Evolutionary conservation across 2,888 invertebrate species (phyloP).

Genomic region (Aspidiotus destructor): DNA sequence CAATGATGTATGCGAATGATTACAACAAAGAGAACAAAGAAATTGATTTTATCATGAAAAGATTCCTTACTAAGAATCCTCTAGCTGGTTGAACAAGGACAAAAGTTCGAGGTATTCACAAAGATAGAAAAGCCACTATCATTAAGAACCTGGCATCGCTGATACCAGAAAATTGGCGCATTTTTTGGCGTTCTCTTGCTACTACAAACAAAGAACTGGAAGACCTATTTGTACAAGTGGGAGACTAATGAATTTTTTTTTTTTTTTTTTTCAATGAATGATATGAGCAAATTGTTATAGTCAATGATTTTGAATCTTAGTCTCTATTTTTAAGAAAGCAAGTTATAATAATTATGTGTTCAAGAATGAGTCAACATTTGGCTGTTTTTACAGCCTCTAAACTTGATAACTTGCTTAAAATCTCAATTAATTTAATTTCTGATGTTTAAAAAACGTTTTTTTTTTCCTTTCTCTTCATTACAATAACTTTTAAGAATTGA

Average conservation of each 20-base stretch:
- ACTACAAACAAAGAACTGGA: not conserved
- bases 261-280: not conserved
- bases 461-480: not conserved
- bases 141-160: not conserved
- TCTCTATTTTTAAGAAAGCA: conserved; percentile 2
- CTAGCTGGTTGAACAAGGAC: not conserved
- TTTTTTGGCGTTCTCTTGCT: not conserved
- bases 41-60: not conserved
- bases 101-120: conserved; percentile 1
- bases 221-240: conserved; percentile 2
- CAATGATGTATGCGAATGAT: not conserved
- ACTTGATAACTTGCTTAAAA: not conserved
- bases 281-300: not conserved
- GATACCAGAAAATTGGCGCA: not conserved
- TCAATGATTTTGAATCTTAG: not conserved
- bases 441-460: not conserved
- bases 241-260: not conserved
- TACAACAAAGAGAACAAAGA: not conserved
- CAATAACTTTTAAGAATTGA: not conserved
- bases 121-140: conserved; percentile 1
- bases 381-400: not conserved
- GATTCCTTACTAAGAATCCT: not conserved
- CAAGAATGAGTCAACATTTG: conserved; percentile 1
- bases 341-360: not conserved
- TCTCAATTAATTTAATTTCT: not conserved